Evolutionary conservation across 2,113 vertebrate species (phyloP), one percentile per base, ranked within the genome.

Genomic region (Lophotis ruficrista): DNA sequence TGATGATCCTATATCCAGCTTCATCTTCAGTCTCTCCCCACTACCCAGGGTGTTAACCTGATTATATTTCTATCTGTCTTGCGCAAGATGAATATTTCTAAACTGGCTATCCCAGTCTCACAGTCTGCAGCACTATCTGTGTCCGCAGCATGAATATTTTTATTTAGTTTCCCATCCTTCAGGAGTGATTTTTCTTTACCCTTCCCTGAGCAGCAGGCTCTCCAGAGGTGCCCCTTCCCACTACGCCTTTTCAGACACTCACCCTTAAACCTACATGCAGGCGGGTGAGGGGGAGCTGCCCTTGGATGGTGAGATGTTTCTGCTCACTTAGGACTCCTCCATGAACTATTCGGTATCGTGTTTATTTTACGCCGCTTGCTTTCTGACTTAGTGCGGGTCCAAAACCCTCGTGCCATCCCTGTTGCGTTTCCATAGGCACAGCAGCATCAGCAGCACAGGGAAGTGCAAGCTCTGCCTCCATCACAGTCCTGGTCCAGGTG

Each of bases 21-120:
- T 48, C 97, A 95, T 97, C 96, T 94, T 85, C 53, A 69, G 93
- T 91, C 89, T 95, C 94, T 97, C 48, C 95, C 94, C 95, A 97
- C 96, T 91, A 96, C 94, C 90, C 47, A n/a, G 94, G 95, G 91
- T 98, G 96, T 95, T 97, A 98, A 95, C 94, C 87, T 98, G 97
- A 97, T 98, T 97, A 96, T 96, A 96, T 94, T 97, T 97, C 96
- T 95, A 96, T 97, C 96, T 35, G 76, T 87, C 95, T 95, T 93
- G 93, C 56, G 53, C 96, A 96, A 82, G 83, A 85, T 58, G 93
- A 95, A 69, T 97, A 79, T 98, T 96, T 97, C 95, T 95, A 90
- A 91, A 93, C 95, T 91, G 86, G 89, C 97, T 78, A 83, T 91
- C 90, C 95, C 93, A 78, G 92, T 92, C 94, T 93, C 81, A 81